These are phyloP conservation scores for Urosaurus nigricauda DNA, from an alignment of 2,797 vertebrate species.

Conservation along the genomic window DNA sequence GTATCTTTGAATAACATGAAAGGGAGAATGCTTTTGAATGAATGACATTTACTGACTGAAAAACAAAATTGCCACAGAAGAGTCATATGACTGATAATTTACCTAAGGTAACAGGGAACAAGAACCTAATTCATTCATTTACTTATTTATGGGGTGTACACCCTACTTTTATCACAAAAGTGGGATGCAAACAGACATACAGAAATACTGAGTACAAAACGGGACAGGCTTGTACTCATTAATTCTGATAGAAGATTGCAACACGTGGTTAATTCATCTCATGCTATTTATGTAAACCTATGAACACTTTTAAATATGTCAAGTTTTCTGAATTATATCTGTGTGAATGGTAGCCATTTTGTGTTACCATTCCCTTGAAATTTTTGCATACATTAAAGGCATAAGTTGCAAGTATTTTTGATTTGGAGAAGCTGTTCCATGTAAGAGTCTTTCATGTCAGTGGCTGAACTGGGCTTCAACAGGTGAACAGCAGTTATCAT, in stretches of 20 bases:
- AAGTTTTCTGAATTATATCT: neutral
- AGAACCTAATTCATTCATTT: too few species aligned
- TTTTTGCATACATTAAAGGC: too few species aligned
- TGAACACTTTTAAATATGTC: neutral
- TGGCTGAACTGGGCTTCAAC: neutral
- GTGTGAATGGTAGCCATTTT: neutral
- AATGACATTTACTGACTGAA: constrained; percentile 40
- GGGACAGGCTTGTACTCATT: neutral
- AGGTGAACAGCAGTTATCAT: too few species aligned
- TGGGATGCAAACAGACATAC: too few species aligned
- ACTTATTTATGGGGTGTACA: too few species aligned
- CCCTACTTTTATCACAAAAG: too few species aligned
- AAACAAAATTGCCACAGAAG: constrained; percentile 46
- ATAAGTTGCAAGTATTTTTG: neutral
- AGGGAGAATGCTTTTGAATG: constrained; percentile 36
- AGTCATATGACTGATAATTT: constrained; percentile 7
- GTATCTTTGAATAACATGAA: constrained; percentile 37
- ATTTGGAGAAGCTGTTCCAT: neutral
- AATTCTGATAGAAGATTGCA: neutral
- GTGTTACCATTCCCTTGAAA: neutral
- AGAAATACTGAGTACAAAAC: too few species aligned
- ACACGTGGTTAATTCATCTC: neutral
- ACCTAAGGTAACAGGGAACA: neutral
- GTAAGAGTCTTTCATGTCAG: neutral
- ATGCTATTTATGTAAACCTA: neutral